Percentiles rank a stretch among this genome's conserved stretches.
Evolutionary conservation across 2,113 vertebrate species (phyloP).

Genomic region (Falcunculus frontatus): DNA sequence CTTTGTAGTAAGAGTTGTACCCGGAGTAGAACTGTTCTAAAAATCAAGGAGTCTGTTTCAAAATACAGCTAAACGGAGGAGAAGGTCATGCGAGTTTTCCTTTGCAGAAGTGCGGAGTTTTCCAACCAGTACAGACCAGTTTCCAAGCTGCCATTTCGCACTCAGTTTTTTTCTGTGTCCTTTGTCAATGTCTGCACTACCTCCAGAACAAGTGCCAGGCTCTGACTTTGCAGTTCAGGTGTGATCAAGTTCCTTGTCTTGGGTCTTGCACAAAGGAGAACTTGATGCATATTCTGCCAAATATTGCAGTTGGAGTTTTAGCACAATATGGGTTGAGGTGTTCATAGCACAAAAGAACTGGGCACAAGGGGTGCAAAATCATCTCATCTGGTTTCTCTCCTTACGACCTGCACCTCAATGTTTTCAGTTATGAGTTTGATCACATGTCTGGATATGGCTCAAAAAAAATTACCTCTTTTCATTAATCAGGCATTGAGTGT

Average conservation of each 20-base stretch:
- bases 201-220: neutral
- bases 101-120: neutral
- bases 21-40: neutral
- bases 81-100: neutral
- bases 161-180: rapidly evolving
- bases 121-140: neutral
- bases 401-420: rapidly evolving
- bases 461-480: neutral
- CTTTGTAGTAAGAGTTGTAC: neutral
- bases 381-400: neutral
- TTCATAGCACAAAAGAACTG: neutral
- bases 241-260: neutral
- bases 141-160: neutral
- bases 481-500: neutral
- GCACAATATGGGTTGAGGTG: neutral
- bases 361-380: neutral
- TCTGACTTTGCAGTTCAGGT: neutral
- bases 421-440: neutral
- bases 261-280: neutral
- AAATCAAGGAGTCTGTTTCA: neutral
- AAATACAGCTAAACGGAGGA: neutral
- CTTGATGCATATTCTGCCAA: neutral
- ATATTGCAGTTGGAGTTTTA: neutral
- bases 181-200: neutral
- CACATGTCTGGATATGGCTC: rapidly evolving